These are phyloP conservation scores for Chaetops frenatus DNA, from an alignment of 2,113 vertebrate genomes.

Conservation along the genomic window DNA sequence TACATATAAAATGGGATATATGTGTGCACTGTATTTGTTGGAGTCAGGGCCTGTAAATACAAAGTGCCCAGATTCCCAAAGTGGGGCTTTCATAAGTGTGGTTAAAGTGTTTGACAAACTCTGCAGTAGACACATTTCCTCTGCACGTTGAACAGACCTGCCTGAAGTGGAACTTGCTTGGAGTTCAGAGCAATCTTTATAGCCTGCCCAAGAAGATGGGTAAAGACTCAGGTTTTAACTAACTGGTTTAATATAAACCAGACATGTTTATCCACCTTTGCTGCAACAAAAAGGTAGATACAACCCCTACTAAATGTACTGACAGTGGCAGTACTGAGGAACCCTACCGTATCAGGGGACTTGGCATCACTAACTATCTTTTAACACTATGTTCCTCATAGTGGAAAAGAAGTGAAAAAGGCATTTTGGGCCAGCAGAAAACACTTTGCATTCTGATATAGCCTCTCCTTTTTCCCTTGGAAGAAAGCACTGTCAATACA, in stretches of 20 bases:
- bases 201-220: background rate
- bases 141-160: background rate
- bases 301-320: background rate
- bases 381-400: background rate
- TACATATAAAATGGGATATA: background rate
- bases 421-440: background rate
- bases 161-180: background rate
- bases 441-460: background rate
- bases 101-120: background rate
- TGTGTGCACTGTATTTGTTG: background rate
- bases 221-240: background rate
- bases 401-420: background rate
- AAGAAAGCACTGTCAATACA: background rate
- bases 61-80: background rate
- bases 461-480: background rate
- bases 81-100: background rate
- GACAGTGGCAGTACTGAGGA: background rate
- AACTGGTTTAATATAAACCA: background rate
- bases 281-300: background rate
- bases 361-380: background rate
- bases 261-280: background rate
- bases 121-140: background rate
- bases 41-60: background rate
- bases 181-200: background rate
- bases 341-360: background rate